A percentile compares a stretch with the other conserved stretches of the same genome.
Conservation (phyloP, 2,113 vertebrate species). For the Catharus fuscescens region DNA sequence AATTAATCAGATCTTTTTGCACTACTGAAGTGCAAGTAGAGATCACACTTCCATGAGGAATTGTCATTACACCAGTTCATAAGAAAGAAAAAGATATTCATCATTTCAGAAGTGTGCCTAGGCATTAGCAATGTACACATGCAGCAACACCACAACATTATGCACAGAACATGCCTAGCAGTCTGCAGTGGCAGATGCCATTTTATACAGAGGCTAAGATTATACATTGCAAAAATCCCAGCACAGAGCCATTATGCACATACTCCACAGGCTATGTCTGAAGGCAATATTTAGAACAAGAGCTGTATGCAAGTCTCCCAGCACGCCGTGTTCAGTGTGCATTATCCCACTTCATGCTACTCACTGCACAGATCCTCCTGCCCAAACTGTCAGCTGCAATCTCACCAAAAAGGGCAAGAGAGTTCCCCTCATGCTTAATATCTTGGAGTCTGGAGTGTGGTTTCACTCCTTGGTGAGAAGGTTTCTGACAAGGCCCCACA, state of each 20-base stretch:
- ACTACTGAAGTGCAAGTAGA: background rate
- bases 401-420: conserved; percentile 17
- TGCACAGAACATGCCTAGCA: background rate
- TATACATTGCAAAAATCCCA: conserved; percentile 1
- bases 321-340: conserved; percentile 48
- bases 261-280: conserved; percentile 20
- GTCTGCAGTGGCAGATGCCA: background rate
- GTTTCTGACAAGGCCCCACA: background rate
- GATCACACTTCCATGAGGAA: background rate
- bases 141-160: background rate
- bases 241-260: conserved; percentile 24
- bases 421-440: background rate
- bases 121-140: background rate
- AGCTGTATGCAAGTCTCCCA: conserved; percentile 40
- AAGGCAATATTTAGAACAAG: conserved; percentile 50
- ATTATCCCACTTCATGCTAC: conserved; percentile 57
- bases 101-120: background rate
- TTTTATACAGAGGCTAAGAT: conserved; percentile 11
- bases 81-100: background rate
- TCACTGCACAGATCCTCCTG: conserved; percentile 50
- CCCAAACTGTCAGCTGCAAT: conserved; percentile 61
- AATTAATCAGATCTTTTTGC: background rate
- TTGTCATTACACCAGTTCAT: background rate
- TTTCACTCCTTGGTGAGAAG: background rate
- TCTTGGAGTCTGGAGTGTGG: background rate